phyloP scores from a whole-genome alignment of 1,140 invertebrate species.

The Fopius arisanus region DNA sequence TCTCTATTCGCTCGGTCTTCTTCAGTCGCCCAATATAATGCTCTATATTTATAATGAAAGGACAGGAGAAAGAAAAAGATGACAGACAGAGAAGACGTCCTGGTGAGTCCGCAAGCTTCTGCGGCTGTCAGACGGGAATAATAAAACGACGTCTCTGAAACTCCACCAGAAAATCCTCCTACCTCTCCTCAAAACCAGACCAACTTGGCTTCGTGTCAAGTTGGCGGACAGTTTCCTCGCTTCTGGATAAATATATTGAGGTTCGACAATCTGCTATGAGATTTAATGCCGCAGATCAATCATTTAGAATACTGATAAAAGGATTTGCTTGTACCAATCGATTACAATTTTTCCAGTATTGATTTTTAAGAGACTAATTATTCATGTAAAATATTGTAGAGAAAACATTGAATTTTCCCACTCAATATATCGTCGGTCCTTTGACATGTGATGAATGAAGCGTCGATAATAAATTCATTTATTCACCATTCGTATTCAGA shows the following conservation, averaged over 20 bases:
- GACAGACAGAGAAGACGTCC: background rate
- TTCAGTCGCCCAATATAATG: background rate
- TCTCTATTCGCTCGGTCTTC: background rate
- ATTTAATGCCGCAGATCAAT: background rate
- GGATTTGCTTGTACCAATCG: too few species aligned
- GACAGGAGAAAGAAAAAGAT: background rate
- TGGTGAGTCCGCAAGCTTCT: background rate
- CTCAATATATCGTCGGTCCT: too few species aligned
- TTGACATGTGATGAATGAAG: too few species aligned
- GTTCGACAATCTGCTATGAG: background rate
- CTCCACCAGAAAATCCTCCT: background rate
- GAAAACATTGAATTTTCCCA: too few species aligned
- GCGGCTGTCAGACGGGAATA: background rate
- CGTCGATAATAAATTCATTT: too few species aligned
- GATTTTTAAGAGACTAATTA: too few species aligned
- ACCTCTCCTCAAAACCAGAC: background rate
- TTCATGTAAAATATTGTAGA: too few species aligned
- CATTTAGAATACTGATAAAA: too few species aligned
- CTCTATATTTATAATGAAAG: background rate
- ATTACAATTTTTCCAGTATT: too few species aligned
- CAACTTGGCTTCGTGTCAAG: background rate
- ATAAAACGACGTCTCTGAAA: background rate
- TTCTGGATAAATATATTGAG: background rate
- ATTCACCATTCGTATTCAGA: background rate
- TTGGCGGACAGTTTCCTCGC: background rate